A percentile compares a stretch with the other conserved stretches of the same genome.
phyloP scores from a whole-genome alignment of 2,797 vertebrate genomes.

The Sandelia bainsii region DNA sequence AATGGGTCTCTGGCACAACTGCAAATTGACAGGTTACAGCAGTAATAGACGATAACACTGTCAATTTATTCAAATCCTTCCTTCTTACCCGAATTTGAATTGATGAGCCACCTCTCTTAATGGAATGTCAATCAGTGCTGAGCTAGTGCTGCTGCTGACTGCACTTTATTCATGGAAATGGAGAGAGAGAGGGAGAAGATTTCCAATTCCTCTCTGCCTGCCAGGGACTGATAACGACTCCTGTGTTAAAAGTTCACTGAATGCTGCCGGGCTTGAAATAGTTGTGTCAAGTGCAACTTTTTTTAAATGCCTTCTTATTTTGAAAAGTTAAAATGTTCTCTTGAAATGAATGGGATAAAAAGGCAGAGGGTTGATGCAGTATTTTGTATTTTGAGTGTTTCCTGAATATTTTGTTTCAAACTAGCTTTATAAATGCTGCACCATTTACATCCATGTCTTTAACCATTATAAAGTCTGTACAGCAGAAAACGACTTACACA shows the following conservation, averaged over 20 bases:
- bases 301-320: constrained; percentile 54
- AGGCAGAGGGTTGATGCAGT: constrained; percentile 20
- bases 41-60: constrained; percentile 81
- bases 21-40: constrained; percentile 83
- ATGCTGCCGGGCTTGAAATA: constrained; percentile 79
- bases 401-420: constrained; percentile 29
- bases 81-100: constrained; percentile 81
- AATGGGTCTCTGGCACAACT: constrained; percentile 75
- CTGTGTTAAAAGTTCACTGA: constrained; percentile 82
- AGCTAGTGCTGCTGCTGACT: constrained; percentile 76
- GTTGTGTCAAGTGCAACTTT: constrained; percentile 77
- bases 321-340: constrained; percentile 51
- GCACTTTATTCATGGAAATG: constrained; percentile 77
- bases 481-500: neutral
- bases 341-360: constrained; percentile 48
- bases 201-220: constrained; percentile 81
- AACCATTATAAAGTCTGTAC: neutral
- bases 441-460: constrained; percentile 4
- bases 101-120: constrained; percentile 83
- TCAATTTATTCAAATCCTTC: constrained; percentile 87
- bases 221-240: constrained; percentile 83
- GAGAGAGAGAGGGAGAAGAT: constrained; percentile 72
- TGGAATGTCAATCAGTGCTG: constrained; percentile 84
- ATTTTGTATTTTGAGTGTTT: constrained; percentile 10
- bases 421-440: neutral